These are phyloP conservation scores for Hylyphantes graminicola DNA, from an alignment of 1,140 invertebrate species.

Conservation along the genomic window DNA sequence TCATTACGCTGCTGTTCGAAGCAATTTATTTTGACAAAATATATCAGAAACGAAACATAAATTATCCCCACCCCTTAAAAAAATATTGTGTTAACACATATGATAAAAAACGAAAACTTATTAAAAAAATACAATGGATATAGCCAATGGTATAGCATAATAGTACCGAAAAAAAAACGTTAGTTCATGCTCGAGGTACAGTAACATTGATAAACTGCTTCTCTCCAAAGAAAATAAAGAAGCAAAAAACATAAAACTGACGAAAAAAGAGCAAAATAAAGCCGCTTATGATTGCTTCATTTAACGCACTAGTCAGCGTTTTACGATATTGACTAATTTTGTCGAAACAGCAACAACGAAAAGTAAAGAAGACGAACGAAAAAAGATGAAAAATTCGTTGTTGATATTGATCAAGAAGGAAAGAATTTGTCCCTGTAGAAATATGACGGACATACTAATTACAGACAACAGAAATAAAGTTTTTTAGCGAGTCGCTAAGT, in stretches of 20 bases:
- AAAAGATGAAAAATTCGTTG: constrained; percentile 15
- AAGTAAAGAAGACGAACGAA: constrained; percentile 2
- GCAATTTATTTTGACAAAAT: too few relatives aligned
- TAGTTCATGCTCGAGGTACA: constrained; percentile 36
- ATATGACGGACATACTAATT: constrained; percentile 43
- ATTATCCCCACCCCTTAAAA: too few relatives aligned
- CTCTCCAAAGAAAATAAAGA: constrained; percentile 24
- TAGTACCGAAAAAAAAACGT: constrained; percentile 32
- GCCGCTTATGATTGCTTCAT: constrained; percentile 56
- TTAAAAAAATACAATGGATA: constrained; percentile 39
- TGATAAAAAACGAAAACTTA: constrained; percentile 2
- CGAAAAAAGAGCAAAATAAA: constrained; percentile 35
- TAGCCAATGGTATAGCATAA: constrained; percentile 33
- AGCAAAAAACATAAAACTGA: constrained; percentile 4
- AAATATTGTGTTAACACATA: too few relatives aligned
- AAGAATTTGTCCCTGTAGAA: constrained; percentile 1
- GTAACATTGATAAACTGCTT: constrained; percentile 53
- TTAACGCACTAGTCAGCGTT: constrained; percentile 48
- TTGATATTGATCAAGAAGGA: constrained; percentile 32
- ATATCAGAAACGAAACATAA: too few relatives aligned
- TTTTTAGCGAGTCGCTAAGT: constrained; percentile 27
- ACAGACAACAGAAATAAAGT: constrained; percentile 22
- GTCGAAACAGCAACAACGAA: constrained; percentile 11
- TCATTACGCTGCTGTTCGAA: too few relatives aligned
- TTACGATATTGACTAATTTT: constrained; percentile 59